These are phyloP conservation scores for Procapra przewalskii DNA, from an alignment of 2,113 vertebrate genomes.

Conservation along the genomic window DNA sequence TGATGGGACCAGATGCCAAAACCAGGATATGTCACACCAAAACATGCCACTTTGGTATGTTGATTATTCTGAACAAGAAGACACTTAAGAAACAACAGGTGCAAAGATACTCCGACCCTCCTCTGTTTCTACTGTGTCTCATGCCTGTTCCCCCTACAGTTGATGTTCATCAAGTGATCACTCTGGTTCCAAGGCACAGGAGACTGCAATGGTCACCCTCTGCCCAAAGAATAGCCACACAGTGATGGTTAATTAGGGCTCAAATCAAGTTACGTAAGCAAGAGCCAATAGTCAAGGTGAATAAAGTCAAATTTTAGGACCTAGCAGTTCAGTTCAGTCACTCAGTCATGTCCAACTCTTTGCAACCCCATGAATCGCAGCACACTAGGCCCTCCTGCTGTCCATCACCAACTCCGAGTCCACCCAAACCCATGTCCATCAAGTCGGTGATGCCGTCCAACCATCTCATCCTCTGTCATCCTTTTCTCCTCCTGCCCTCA, in stretches of 20 bases:
- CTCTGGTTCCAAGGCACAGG: neutral
- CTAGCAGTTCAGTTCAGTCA: too few species aligned
- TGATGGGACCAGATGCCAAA: too few species aligned
- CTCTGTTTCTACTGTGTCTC: neutral
- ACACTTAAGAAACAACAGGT: neutral
- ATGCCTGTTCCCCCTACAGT: too few species aligned
- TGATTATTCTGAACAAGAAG: neutral
- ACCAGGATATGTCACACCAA: too few species aligned
- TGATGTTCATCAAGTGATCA: neutral
- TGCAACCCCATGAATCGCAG: rapidly evolving
- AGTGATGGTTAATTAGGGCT: neutral
- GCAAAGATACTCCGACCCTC: neutral
- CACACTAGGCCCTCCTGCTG: too few species aligned
- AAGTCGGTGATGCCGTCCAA: too few species aligned
- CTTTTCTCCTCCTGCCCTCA: too few species aligned
- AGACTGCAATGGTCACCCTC: neutral
- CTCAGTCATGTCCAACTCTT: too few species aligned
- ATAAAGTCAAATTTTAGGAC: neutral
- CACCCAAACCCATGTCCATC: too few species aligned
- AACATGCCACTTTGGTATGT: neutral
- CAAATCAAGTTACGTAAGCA: neutral
- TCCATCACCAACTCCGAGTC: too few species aligned
- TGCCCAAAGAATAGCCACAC: neutral
- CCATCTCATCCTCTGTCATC: too few species aligned
- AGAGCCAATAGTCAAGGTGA: neutral